Evolutionary conservation across 2,113 vertebrate genomes (phyloP), one percentile per base, ranked within the genome.

Genomic region (Epinephelus fuscoguttatus): DNA sequence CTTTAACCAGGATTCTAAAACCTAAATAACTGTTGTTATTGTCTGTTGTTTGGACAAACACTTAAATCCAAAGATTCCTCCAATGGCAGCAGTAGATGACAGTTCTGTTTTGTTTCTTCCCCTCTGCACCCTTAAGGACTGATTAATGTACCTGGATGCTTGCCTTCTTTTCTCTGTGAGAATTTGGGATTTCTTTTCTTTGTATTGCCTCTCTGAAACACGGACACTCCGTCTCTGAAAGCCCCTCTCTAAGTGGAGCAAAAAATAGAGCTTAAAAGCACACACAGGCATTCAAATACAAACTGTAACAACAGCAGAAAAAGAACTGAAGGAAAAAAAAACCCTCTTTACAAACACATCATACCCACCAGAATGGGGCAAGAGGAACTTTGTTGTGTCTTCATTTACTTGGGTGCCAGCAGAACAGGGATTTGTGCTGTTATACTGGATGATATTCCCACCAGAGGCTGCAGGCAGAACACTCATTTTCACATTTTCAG

Each of bases 401-500:
- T 75, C 70, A 60, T 81, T 56, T 80, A 70, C 55, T 67, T 49
- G 68, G 66, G 81, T 76, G 69, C 40, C n/a, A 59, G 72, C 42
- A 75, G 60, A 84, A 70, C 57, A 85, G 45, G 61, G 72, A 71
- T 76, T 80, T 81, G 57, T 72, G 71, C 17, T 70, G 69, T 75
- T 84, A 81, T 69, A 62, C 66, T 5, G 18, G 52, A 60, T 59
- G 60, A 57, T 74, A 61, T 77, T 78, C 72, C 72, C 75, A 37
- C 49, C 40, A 64, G 81, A 63, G 55, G 33, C 72, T 74, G 64
- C 70, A 21, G 74, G 40, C 11, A 1, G 52, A 84, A 83, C 25
- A 30, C 63, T 87, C 62, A 47, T 80, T 86, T 74, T 81, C 71
- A 79, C 82, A 71, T 83, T 81, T 76, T 71, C 59, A 81, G 64